Conservation (phyloP, 2,888 invertebrate species). For the Neria commutata region DNA sequence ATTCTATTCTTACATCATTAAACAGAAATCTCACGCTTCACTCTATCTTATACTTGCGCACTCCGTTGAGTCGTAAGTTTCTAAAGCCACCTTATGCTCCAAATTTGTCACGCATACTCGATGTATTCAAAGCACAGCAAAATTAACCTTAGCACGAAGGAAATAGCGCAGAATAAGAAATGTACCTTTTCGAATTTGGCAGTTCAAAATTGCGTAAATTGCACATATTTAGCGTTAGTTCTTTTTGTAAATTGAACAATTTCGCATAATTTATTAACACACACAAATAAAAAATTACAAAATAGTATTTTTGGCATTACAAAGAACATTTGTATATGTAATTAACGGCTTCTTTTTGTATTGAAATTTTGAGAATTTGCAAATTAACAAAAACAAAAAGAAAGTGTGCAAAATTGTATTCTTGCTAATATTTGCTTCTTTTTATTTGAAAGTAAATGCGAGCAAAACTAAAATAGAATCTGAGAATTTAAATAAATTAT, state of each 20-base stretch:
- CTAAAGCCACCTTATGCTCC: no score
- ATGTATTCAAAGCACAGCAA: no score
- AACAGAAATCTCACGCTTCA: no score
- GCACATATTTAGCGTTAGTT: conserved; percentile 13
- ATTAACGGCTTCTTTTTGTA: background rate
- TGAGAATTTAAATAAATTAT: background rate
- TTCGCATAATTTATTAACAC: background rate
- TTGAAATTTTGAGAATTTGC: no score
- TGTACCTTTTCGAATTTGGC: conserved; percentile 61
- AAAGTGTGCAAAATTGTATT: background rate
- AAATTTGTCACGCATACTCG: no score
- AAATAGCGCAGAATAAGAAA: background rate
- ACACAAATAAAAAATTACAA: conserved; percentile 12
- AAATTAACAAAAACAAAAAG: background rate
- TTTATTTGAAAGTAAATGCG: conserved; percentile 6
- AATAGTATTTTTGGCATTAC: conserved; percentile 5
- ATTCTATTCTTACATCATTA: no score
- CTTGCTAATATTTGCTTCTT: conserved; percentile 6
- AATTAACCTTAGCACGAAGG: no score
- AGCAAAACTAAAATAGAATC: background rate
- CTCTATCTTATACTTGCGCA: no score
- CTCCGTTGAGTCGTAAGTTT: no score
- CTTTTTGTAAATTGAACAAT: background rate
- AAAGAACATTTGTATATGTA: conserved; percentile 15
- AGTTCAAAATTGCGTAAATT: conserved; percentile 61